These are phyloP conservation scores for Gobio occitaniae DNA, from an alignment of 2,797 vertebrate genomes.

Conservation along the genomic window DNA sequence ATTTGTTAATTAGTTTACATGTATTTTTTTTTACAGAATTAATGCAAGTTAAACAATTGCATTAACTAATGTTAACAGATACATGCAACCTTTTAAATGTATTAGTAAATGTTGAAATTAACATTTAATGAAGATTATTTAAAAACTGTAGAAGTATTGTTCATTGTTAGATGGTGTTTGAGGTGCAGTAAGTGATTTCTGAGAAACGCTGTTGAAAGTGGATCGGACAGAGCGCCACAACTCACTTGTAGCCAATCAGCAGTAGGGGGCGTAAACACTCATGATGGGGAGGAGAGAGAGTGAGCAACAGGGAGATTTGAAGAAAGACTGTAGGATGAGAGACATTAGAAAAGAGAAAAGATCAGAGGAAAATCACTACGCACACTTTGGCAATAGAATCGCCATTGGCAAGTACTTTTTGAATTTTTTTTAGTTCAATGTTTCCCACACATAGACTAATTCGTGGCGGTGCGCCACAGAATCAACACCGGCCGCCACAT, in stretches of 20 bases:
- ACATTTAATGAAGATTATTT: background rate
- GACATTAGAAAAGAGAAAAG: too few species aligned
- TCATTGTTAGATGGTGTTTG: background rate
- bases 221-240: background rate
- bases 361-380: too few species aligned
- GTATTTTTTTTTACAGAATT: too few species aligned
- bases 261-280: background rate
- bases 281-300: background rate
- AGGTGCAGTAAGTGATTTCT: background rate
- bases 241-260: background rate
- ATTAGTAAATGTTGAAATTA: background rate
- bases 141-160: background rate
- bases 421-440: too few species aligned
- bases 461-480: too few species aligned
- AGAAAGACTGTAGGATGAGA: background rate
- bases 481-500: too few species aligned
- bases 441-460: too few species aligned
- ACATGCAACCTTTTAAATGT: background rate
- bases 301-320: background rate
- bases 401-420: too few species aligned
- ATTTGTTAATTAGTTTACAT: too few species aligned
- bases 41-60: background rate
- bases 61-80: background rate
- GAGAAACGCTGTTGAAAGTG: background rate
- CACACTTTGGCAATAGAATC: too few species aligned